Base-by-base conservation (phyloP, 53 echinoderm and acorn worm genomes). In the Actinopyga echinites region DNA sequence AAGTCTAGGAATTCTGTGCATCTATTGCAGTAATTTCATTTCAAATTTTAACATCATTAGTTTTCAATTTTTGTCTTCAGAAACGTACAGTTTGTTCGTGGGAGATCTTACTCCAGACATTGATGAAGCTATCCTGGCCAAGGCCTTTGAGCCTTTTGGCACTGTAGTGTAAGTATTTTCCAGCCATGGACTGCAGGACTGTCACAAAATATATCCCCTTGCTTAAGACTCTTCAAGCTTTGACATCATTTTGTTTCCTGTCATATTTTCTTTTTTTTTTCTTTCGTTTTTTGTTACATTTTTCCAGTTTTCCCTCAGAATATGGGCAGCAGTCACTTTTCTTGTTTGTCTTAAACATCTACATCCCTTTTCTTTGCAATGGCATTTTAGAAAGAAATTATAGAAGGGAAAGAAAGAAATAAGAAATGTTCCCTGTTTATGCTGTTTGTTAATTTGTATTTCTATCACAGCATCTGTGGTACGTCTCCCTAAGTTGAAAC, bases 321-420 rank as follows among this genome's bases (percentile, higher is more conserved):
- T 49, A 44, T 71, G 71, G 71, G 71, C 71, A 71, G 71, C 71
- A 71, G 71, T 71, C 71, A 71, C 71, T 49, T 49, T 49, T 49
- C 15, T 49, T 49, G 2, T 44, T 49, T 49, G 13, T 49, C 49
- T 13, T 17, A 49, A 49, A 17, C 17, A 15, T 49, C 49, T 17
- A 49, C 13, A 49, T 49, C 17, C 49, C 17, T 49, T 15, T 49
- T 49, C 49, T 2, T 49, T 15, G 49, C 7, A 15, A 49, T 49
- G 17, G 49, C 17, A 49, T 49, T 49, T 5, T 49, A 17, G 49
- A 49, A 49, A 15, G 49, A 49, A 44, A 49, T 49, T 49, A 15
- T 1, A 49, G 15, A 15, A 0, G 2, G 1, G 4, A 49, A 49
- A 2, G 49, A n/a, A n/a, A n/a, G n/a, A n/a, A 15, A 49, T 17